Conservation (phyloP, 1,140 invertebrate genomes). For the Panagrolaimus sp. region DNA sequence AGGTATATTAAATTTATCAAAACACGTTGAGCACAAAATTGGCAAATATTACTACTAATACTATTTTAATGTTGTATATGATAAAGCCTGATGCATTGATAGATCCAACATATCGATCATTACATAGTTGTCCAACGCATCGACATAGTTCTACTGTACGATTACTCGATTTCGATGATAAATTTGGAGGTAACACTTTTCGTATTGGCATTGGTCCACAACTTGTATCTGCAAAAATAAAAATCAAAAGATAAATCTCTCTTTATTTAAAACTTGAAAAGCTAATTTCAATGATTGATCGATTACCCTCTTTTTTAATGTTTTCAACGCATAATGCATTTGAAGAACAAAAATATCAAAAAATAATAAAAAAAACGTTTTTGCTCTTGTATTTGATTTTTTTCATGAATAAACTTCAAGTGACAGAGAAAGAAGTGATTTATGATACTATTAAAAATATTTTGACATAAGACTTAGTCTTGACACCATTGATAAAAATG, state of each 20-base stretch:
- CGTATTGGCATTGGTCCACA: constrained; percentile 35
- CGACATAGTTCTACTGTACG: constrained; percentile 40
- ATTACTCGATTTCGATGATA: constrained; percentile 40
- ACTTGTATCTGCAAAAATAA: constrained; percentile 39
- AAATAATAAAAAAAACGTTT: not conserved
- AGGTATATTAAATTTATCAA: too few species aligned
- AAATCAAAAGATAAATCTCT: constrained; percentile 11
- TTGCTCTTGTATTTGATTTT: not conserved
- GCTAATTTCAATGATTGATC: not conserved
- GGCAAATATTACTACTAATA: not conserved
- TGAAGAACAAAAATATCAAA: not conserved
- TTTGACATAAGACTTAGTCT: too few species aligned
- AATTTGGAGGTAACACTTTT: constrained; percentile 32
- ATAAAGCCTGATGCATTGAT: constrained; percentile 13
- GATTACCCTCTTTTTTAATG: not conserved
- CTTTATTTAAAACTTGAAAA: not conserved
- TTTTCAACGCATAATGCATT: not conserved
- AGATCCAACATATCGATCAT: constrained; percentile 33
- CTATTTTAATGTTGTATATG: not conserved
- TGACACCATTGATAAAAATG: too few species aligned
- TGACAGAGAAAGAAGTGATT: too few species aligned
- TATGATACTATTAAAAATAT: too few species aligned
- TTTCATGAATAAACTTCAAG: not conserved
- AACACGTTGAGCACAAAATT: constrained; percentile 9
- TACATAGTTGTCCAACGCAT: constrained; percentile 50